Evolutionary conservation across 2,113 vertebrate genomes (phyloP).

Genomic region (Monopterus albus): DNA sequence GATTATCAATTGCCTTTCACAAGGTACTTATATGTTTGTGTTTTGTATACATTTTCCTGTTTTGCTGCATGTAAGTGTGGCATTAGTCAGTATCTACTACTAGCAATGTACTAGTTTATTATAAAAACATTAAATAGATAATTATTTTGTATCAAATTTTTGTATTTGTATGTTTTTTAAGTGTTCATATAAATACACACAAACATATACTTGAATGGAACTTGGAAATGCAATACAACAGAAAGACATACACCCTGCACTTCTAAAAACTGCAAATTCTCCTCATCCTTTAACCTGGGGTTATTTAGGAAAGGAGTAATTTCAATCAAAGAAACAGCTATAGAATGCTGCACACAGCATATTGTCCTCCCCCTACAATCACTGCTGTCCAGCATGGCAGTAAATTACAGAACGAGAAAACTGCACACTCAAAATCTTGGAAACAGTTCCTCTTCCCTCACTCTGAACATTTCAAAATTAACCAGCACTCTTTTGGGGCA

Average conservation of each 20-base stretch:
- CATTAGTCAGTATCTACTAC: not conserved
- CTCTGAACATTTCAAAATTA: not conserved
- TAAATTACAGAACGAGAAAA: constrained; percentile 31
- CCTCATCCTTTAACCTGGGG: constrained; percentile 1
- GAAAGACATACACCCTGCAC: not conserved
- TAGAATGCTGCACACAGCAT: constrained; percentile 16
- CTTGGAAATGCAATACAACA: not conserved
- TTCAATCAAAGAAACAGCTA: not conserved
- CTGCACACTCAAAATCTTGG: constrained; percentile 9
- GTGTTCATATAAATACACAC: not conserved
- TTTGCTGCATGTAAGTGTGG: not conserved
- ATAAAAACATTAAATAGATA: not conserved
- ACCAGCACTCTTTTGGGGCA: not conserved
- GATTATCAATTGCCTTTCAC: not conserved
- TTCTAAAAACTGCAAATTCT: not conserved
- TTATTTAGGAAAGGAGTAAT: constrained; percentile 16
- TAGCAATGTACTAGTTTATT: not conserved
- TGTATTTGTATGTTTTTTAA: not conserved
- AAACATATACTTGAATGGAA: not conserved
- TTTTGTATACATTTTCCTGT: not conserved
- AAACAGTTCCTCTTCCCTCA: not conserved
- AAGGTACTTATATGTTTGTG: not conserved
- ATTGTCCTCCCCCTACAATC: not conserved
- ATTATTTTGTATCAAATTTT: not conserved
- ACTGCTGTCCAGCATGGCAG: constrained; percentile 1